phyloP scores from a whole-genome alignment of 2,113 vertebrate genomes.

The Dascyllus trimaculatus region DNA sequence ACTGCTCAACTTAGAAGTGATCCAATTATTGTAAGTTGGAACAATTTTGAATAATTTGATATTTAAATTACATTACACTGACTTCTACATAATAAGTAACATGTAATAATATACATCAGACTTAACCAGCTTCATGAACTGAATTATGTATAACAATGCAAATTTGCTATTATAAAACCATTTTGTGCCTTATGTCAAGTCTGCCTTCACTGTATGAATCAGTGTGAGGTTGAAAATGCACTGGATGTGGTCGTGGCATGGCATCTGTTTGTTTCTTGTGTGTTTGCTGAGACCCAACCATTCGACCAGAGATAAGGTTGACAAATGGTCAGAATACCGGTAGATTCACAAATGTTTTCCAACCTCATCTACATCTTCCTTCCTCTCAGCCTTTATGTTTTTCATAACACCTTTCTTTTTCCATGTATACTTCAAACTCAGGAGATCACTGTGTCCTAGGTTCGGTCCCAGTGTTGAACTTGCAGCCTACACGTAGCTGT shows the following conservation, averaged over 20 bases:
- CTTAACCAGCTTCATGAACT: slow-evolving; percentile 5
- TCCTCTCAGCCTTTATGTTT: too few species aligned
- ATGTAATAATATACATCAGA: too few species aligned
- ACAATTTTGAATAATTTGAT: too few species aligned
- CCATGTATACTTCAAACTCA: neutral
- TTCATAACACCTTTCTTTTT: too few species aligned
- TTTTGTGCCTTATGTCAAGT: neutral
- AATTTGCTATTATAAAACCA: neutral
- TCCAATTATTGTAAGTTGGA: too few species aligned
- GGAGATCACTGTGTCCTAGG: neutral
- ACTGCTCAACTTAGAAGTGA: too few species aligned
- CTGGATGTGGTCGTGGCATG: neutral
- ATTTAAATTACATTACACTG: too few species aligned
- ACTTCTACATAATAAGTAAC: too few species aligned
- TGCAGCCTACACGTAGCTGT: neutral
- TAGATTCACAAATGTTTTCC: too few species aligned
- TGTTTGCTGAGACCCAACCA: neutral
- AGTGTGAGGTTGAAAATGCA: neutral
- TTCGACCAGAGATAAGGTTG: too few species aligned
- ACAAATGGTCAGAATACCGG: too few species aligned
- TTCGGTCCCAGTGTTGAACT: neutral
- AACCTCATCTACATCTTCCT: too few species aligned
- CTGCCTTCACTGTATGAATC: neutral
- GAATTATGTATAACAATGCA: neutral
- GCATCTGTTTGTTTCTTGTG: neutral